Evolutionary conservation across 2,888 invertebrate species (phyloP).

Genomic region (Xestia sexstrigata): DNA sequence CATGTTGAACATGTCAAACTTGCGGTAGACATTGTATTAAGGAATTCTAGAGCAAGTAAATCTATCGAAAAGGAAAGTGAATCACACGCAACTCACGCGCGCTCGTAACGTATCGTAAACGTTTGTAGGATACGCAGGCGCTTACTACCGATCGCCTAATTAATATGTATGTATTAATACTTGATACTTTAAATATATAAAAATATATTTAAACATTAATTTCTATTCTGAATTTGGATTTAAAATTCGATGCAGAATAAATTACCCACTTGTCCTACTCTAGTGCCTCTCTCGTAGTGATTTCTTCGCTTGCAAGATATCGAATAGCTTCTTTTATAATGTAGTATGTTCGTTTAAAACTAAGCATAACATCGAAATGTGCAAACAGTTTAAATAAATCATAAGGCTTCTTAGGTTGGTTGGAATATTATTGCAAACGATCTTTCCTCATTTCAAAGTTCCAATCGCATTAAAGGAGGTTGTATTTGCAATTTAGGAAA

Average conservation of each 20-base stretch:
- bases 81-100: slow-evolving; percentile 66
- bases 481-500: slow-evolving; percentile 11
- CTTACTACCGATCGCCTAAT: slow-evolving; percentile 49
- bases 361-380: neutral
- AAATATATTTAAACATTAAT: slow-evolving; percentile 11
- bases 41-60: slow-evolving; percentile 67
- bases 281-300: neutral
- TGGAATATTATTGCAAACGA: slow-evolving; percentile 5
- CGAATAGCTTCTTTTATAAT: neutral
- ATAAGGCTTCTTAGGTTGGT: neutral
- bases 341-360: neutral
- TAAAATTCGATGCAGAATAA: slow-evolving; percentile 25
- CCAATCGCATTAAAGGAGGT: slow-evolving; percentile 3
- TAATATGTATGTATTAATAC: slow-evolving; percentile 35
- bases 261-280: slow-evolving; percentile 5
- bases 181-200: slow-evolving; percentile 9
- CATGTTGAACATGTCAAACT: slow-evolving; percentile 59
- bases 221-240: neutral
- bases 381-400: neutral
- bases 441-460: neutral
- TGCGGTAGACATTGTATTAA: slow-evolving; percentile 59
- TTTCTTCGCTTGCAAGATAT: neutral
- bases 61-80: slow-evolving; percentile 80
- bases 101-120: slow-evolving; percentile 36
- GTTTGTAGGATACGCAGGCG: slow-evolving; percentile 43